phyloP scores from a whole-genome alignment of 2,113 vertebrate species.

The Piprites chloris region DNA sequence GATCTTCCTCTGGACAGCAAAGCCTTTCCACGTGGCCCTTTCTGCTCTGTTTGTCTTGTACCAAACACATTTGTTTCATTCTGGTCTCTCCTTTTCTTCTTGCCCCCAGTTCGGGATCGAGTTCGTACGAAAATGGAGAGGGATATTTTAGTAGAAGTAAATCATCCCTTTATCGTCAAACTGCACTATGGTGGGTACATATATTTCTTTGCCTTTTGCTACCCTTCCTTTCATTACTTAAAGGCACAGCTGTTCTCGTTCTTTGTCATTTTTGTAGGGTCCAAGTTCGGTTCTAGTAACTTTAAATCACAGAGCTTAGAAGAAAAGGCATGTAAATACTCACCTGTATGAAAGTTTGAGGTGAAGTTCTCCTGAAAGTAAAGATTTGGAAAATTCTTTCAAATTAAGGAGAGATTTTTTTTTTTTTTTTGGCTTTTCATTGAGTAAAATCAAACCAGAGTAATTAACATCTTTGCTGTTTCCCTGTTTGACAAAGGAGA shows the following conservation, averaged over 20 bases:
- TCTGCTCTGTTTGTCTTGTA: neutral
- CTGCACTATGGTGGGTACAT: conserved; percentile 93
- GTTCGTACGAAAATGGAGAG: conserved; percentile 98
- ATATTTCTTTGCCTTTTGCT: neutral
- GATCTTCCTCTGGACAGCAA: neutral
- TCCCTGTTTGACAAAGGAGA: neutral
- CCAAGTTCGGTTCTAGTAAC: neutral
- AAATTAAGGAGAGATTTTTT: neutral
- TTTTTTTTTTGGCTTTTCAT: neutral
- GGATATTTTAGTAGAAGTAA: conserved; percentile 97
- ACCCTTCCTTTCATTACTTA: neutral
- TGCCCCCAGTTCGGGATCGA: conserved; percentile 87
- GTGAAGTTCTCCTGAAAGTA: neutral
- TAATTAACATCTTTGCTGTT: neutral
- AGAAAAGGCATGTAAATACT: neutral
- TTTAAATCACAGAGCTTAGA: neutral
- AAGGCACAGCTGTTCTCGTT: neutral
- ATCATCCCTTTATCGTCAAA: conserved; percentile 98
- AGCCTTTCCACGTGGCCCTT: neutral
- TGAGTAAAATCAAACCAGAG: neutral
- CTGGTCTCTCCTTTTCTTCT: neutral
- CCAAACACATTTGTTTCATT: neutral
- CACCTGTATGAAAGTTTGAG: accelerated
- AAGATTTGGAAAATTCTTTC: neutral
- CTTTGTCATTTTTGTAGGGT: neutral